Evolutionary conservation across 2,113 vertebrate species (phyloP).

Genomic region (Atherinomorus stipes): DNA sequence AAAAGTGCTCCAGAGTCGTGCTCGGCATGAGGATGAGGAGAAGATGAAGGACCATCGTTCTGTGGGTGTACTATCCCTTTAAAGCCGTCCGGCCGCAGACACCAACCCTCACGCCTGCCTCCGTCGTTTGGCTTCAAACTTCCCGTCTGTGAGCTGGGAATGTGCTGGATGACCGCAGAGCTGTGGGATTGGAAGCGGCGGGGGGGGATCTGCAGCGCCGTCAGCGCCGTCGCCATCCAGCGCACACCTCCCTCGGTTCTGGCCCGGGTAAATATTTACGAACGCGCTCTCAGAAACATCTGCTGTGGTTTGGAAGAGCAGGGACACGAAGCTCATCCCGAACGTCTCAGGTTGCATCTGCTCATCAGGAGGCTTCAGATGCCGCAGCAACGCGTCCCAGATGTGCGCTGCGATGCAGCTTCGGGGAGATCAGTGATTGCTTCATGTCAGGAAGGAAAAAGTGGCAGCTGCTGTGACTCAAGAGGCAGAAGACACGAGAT

Average conservation of each 20-base stretch:
- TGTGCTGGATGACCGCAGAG: conserved; percentile 14
- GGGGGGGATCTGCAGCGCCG: conserved; percentile 49
- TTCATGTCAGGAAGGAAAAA: conserved; percentile 50
- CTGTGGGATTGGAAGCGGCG: conserved; percentile 37
- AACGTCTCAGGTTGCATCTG: conserved; percentile 70
- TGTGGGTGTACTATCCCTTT: no score
- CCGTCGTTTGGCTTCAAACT: conserved; percentile 37
- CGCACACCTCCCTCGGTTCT: conserved; percentile 40
- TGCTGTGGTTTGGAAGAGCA: conserved; percentile 62
- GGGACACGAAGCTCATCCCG: conserved; percentile 63
- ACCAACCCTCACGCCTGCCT: conserved; percentile 30
- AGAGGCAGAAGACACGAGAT: conserved; percentile 31
- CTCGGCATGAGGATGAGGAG: no score
- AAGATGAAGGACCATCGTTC: no score
- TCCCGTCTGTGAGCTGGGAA: conserved; percentile 45
- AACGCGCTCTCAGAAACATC: conserved; percentile 74
- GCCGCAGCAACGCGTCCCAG: conserved; percentile 74
- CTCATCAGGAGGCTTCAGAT: conserved; percentile 61
- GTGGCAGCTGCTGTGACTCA: conserved; percentile 41
- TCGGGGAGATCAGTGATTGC: conserved; percentile 55
- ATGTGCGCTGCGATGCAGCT: conserved; percentile 69
- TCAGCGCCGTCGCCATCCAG: conserved; percentile 16
- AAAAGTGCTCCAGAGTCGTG: no score
- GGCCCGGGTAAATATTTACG: conserved; percentile 78
- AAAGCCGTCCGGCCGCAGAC: no score